Conservation (phyloP, 2,113 vertebrate genomes). For the Caranx ignobilis region DNA sequence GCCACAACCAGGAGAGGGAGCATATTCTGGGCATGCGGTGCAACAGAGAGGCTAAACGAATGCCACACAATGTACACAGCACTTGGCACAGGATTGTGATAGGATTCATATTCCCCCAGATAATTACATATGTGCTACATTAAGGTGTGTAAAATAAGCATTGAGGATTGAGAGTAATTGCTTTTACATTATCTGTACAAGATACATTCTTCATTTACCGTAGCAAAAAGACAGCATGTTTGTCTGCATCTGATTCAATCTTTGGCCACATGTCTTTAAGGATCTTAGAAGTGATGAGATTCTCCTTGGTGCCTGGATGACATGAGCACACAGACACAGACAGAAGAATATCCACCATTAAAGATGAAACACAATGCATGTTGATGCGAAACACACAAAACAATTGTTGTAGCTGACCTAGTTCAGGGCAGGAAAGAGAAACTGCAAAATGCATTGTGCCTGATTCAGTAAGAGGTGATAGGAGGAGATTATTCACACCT, state of each 20-base stretch:
- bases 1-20: constrained; percentile 70
- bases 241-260: constrained; percentile 85
- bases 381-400: constrained; percentile 40
- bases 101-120: neutral
- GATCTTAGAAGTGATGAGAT: constrained; percentile 79
- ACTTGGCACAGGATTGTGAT: constrained; percentile 13
- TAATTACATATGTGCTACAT: neutral
- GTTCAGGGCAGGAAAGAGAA: constrained; percentile 31
- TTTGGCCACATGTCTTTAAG: constrained; percentile 86
- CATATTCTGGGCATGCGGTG: constrained; percentile 70
- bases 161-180: neutral
- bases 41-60: constrained; percentile 59
- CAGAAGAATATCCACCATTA: constrained; percentile 37
- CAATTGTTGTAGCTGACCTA: constrained; percentile 42
- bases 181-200: neutral
- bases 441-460: constrained; percentile 43
- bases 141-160: neutral
- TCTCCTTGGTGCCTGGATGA: constrained; percentile 87
- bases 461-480: constrained; percentile 20
- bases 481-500: constrained; percentile 44
- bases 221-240: constrained; percentile 84
- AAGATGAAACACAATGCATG: constrained; percentile 54
- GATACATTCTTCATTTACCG: constrained; percentile 84
- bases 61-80: constrained; percentile 40
- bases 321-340: constrained; percentile 20